phyloP scores from a whole-genome alignment of 2,888 invertebrate species.

The Electrophaes corylata region DNA sequence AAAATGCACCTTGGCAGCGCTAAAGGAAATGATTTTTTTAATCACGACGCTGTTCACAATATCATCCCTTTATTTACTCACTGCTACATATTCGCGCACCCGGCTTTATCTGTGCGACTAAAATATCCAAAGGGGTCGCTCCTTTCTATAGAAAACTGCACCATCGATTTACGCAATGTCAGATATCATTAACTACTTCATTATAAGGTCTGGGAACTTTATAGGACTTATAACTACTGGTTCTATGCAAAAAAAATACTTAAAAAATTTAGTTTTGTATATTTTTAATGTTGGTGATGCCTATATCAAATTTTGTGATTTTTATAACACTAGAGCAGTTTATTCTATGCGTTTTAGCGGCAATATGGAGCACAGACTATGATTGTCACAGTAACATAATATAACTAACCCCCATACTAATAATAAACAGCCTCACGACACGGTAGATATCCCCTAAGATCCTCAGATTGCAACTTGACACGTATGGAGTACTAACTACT shows the following conservation, averaged over 20 bases:
- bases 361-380: no score
- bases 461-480: no score
- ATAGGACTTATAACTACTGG: slow-evolving; percentile 10
- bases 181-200: slow-evolving; percentile 50
- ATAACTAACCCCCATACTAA: no score
- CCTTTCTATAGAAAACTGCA: slow-evolving; percentile 51
- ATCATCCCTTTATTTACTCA: slow-evolving; percentile 81
- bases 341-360: no score
- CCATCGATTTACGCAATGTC: slow-evolving; percentile 54
- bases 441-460: no score
- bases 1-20: slow-evolving; percentile 80
- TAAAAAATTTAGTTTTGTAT: no score
- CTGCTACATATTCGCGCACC: slow-evolving; percentile 78
- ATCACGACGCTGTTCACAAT: slow-evolving; percentile 78
- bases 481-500: no score
- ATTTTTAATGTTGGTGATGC: no score
- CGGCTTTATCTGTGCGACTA: slow-evolving; percentile 67
- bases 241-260: neutral
- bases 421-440: no score
- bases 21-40: slow-evolving; percentile 80
- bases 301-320: no score
- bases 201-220: slow-evolving; percentile 51
- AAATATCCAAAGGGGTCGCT: slow-evolving; percentile 53
- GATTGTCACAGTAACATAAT: no score
- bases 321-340: no score